Evolutionary conservation across 2,888 invertebrate species (phyloP).

Genomic region (Junonia oenone): DNA sequence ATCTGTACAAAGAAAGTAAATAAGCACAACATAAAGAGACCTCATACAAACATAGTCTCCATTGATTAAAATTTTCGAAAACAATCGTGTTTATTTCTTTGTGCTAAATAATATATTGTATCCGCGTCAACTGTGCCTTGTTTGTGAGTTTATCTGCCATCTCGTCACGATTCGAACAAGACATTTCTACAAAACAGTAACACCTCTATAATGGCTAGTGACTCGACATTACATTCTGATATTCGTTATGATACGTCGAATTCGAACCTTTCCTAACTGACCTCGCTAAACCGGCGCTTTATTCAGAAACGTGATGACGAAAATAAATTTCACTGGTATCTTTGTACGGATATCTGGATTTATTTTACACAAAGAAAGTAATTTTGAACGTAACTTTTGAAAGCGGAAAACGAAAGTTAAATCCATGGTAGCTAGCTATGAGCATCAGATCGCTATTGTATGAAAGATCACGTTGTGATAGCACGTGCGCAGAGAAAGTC

Average conservation of each 20-base stretch:
- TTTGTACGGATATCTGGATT: slow-evolving; percentile 29
- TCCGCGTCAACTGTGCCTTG: slow-evolving; percentile 44
- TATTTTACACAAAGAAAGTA: slow-evolving; percentile 48
- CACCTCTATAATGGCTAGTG: slow-evolving; percentile 48
- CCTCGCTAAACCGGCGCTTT: slow-evolving; percentile 27
- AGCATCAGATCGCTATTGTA: slow-evolving; percentile 38
- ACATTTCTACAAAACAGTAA: slow-evolving; percentile 52
- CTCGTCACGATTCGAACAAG: slow-evolving; percentile 66
- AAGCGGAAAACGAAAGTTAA: slow-evolving; percentile 59
- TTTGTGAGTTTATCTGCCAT: slow-evolving; percentile 51
- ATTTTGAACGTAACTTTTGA: slow-evolving; percentile 41
- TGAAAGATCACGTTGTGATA: slow-evolving; percentile 38
- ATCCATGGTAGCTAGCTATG: slow-evolving; percentile 33
- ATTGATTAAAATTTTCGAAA: slow-evolving; percentile 19
- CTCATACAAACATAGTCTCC: background rate
- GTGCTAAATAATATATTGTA: slow-evolving; percentile 43
- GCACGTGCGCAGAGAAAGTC: slow-evolving; percentile 51
- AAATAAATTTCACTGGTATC: slow-evolving; percentile 47
- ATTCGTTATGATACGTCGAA: slow-evolving; percentile 41
- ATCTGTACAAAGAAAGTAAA: background rate
- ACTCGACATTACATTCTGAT: slow-evolving; percentile 45
- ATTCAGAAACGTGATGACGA: slow-evolving; percentile 50
- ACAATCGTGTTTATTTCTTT: slow-evolving; percentile 28
- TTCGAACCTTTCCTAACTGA: slow-evolving; percentile 32
- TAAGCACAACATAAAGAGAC: background rate